A percentile compares a stretch with the other conserved stretches of the same genome.
These are phyloP conservation scores for Labeo rohita DNA, from an alignment of 2,113 vertebrate species.

Conservation along the genomic window DNA sequence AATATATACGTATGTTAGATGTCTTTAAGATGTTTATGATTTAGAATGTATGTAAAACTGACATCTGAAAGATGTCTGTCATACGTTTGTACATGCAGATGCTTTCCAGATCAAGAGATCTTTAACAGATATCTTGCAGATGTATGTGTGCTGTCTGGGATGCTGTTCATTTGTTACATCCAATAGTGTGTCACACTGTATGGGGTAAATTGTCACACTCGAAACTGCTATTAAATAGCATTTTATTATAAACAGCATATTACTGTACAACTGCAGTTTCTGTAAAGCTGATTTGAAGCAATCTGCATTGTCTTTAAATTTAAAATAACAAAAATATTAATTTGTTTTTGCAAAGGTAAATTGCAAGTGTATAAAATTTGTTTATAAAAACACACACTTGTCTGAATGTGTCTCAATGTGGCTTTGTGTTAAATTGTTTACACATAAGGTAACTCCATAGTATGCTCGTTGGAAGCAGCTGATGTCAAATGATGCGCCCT, in stretches of 20 bases:
- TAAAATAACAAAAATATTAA: not conserved
- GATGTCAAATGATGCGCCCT: no score
- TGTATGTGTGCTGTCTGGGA: no score
- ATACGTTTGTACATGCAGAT: no score
- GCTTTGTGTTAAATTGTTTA: not conserved
- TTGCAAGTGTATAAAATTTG: not conserved
- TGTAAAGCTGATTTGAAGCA: not conserved
- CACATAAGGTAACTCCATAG: not conserved
- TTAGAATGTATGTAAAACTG: no score
- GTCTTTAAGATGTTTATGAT: no score
- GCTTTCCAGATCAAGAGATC: no score
- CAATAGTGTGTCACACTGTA: not conserved
- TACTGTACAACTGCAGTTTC: not conserved
- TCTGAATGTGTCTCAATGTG: not conserved
- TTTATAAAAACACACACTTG: not conserved
- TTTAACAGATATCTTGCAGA: no score
- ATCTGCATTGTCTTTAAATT: not conserved
- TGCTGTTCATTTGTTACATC: no score
- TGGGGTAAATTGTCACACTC: no score
- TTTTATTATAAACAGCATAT: not conserved
- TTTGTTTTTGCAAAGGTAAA: not conserved
- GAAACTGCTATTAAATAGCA: not conserved
- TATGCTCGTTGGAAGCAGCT: no score
- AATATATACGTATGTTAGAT: no score
- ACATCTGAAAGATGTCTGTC: no score